These are phyloP conservation scores for Stenolophus ochropezus DNA, from an alignment of 2,888 invertebrate species.

Conservation along the genomic window DNA sequence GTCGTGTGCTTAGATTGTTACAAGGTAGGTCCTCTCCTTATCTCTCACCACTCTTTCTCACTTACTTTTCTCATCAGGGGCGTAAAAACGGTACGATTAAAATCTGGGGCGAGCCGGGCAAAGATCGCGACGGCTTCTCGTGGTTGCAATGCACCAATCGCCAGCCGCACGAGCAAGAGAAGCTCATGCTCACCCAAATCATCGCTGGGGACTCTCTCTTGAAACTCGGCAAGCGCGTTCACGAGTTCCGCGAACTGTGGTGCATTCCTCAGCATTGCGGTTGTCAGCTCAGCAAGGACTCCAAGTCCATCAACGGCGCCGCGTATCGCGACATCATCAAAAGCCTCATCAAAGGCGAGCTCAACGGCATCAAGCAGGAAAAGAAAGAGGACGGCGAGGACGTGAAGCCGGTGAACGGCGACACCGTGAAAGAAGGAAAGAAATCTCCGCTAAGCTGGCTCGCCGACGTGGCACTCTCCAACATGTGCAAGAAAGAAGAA, in stretches of 20 bases:
- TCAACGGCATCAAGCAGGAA: conserved; percentile 71
- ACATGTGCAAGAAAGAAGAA: conserved; percentile 77
- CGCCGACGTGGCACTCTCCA: conserved; percentile 80
- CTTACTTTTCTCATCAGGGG: conserved; percentile 72
- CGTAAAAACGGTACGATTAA: conserved; percentile 80
- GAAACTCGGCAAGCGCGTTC: conserved; percentile 82
- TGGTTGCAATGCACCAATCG: conserved; percentile 93
- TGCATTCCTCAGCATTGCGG: conserved; percentile 84
- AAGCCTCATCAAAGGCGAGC: conserved; percentile 69
- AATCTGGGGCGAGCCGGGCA: conserved; percentile 78
- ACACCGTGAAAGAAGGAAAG: conserved; percentile 73
- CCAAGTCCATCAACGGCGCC: conserved; percentile 71
- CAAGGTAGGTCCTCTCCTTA: conserved; percentile 81
- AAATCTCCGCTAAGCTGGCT: conserved; percentile 80
- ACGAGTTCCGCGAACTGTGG: conserved; percentile 87
- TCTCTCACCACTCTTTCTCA: background rate
- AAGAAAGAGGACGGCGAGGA: conserved; percentile 70
- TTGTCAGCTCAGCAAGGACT: conserved; percentile 79
- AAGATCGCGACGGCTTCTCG: conserved; percentile 83
- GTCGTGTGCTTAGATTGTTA: conserved; percentile 98
- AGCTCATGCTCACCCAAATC: conserved; percentile 95
- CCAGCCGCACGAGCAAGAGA: conserved; percentile 87
- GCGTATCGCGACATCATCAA: conserved; percentile 70
- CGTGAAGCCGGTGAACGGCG: conserved; percentile 66
- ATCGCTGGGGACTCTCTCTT: conserved; percentile 90